Conservation (phyloP, 30 jellyfish, hydroid and myxozoan species). For the Hydractinia echinata region DNA sequence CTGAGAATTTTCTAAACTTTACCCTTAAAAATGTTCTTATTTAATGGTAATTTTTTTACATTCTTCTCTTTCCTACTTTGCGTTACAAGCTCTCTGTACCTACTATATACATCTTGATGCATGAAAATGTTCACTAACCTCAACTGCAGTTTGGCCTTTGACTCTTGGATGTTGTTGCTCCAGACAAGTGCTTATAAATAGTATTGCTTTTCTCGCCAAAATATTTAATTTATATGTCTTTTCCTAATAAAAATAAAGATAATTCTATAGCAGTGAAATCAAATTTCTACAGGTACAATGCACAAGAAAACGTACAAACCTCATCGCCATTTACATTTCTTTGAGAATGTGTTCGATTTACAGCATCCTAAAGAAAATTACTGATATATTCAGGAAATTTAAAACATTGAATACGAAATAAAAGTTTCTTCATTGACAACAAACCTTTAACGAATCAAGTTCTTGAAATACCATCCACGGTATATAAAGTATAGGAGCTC, state of each 20-base stretch:
- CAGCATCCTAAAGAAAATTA: constrained; percentile 20
- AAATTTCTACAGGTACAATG: no score
- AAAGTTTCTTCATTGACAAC: not conserved
- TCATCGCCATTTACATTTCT: constrained; percentile 11
- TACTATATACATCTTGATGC: no score
- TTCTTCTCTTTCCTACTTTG: no score
- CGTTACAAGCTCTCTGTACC: no score
- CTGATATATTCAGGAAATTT: not conserved
- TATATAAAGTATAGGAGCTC: constrained; percentile 69
- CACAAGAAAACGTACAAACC: not conserved
- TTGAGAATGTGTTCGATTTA: constrained; percentile 9
- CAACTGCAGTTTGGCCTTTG: constrained; percentile 79
- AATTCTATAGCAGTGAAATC: no score
- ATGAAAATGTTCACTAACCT: constrained; percentile 36
- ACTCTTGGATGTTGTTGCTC: constrained; percentile 83
- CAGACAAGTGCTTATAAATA: constrained; percentile 60
- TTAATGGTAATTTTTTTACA: no score
- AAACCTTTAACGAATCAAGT: constrained; percentile 87
- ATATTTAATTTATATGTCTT: constrained; percentile 39
- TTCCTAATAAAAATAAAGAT: constrained; percentile 21
- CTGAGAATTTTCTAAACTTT: no score
- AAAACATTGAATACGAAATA: not conserved
- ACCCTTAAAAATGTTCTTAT: no score
- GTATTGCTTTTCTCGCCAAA: constrained; percentile 88
- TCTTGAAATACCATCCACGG: constrained; percentile 98